These are phyloP conservation scores for Pardosa pseudoannulata DNA, from an alignment of 2,888 invertebrate species.

Conservation along the genomic window DNA sequence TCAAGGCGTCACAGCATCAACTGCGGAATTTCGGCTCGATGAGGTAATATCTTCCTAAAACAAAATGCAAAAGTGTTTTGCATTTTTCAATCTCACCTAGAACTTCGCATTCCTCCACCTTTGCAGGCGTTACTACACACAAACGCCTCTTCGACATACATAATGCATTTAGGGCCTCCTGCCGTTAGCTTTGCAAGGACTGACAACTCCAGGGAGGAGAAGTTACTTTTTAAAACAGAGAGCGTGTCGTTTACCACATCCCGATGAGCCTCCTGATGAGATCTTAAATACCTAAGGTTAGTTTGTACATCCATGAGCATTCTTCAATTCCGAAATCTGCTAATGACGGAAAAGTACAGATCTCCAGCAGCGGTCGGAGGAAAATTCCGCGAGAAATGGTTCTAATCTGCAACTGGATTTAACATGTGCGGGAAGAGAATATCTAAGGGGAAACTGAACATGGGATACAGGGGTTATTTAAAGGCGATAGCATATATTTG, in stretches of 20 bases:
- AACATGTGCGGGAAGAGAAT: too few species aligned
- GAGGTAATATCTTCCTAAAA: too few species aligned
- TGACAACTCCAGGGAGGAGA: not conserved
- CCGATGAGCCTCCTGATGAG: constrained; percentile 5
- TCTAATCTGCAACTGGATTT: too few species aligned
- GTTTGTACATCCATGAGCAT: not conserved
- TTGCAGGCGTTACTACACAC: not conserved
- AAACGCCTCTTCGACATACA: not conserved
- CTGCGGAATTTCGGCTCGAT: too few species aligned
- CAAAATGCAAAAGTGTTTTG: too few species aligned
- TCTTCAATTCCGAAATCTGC: not conserved
- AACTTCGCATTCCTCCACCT: not conserved
- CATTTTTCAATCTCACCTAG: not conserved
- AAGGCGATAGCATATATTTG: too few species aligned
- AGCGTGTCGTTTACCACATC: not conserved
- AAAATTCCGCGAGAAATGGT: not conserved
- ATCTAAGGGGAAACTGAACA: not conserved
- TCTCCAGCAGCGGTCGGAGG: not conserved
- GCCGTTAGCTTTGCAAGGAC: not conserved
- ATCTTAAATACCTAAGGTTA: not conserved
- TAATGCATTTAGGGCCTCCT: constrained; percentile 4
- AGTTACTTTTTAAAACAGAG: not conserved
- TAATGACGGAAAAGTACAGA: not conserved
- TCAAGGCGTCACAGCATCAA: too few species aligned
- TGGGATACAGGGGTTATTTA: not conserved